Evolutionary conservation across 30 jellyfish, hydroid and myxozoan species (phyloP).

Genomic region (Aurelia aurita): DNA sequence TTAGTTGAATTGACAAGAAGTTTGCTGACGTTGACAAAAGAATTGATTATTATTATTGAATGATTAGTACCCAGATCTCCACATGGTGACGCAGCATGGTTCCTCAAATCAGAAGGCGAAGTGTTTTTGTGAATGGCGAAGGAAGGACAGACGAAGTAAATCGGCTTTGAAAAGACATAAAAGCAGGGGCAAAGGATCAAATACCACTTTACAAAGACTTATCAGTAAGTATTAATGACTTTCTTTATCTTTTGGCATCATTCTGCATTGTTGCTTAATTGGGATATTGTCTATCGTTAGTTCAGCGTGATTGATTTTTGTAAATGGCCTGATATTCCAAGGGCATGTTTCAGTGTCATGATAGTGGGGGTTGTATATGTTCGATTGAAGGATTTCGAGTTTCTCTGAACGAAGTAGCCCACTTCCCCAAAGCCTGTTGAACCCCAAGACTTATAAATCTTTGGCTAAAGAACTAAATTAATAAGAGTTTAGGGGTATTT

Average conservation of each 20-base stretch:
- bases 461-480: too few species aligned
- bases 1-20: too few species aligned
- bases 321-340: conserved; percentile 42
- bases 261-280: conserved; percentile 46
- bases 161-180: not conserved
- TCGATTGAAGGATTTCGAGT: too few species aligned
- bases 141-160: not conserved
- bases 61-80: conserved; percentile 59
- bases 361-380: too few species aligned
- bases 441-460: too few species aligned
- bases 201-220: not conserved
- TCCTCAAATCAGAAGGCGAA: conserved; percentile 50
- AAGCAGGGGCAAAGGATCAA: conserved; percentile 49
- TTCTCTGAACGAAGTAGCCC: too few species aligned
- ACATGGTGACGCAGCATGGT: conserved; percentile 54
- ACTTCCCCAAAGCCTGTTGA: too few species aligned
- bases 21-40: too few species aligned
- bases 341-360: too few species aligned
- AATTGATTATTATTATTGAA: too few species aligned
- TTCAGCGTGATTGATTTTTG: conserved; percentile 75
- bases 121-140: conserved; percentile 38
- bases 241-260: conserved; percentile 34
- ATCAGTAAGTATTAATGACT: conserved; percentile 48
- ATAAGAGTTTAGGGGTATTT: too few species aligned
- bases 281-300: conserved; percentile 69